Evolutionary conservation across 1,140 invertebrate genomes (phyloP).

Genomic region (Aphidius ervi): DNA sequence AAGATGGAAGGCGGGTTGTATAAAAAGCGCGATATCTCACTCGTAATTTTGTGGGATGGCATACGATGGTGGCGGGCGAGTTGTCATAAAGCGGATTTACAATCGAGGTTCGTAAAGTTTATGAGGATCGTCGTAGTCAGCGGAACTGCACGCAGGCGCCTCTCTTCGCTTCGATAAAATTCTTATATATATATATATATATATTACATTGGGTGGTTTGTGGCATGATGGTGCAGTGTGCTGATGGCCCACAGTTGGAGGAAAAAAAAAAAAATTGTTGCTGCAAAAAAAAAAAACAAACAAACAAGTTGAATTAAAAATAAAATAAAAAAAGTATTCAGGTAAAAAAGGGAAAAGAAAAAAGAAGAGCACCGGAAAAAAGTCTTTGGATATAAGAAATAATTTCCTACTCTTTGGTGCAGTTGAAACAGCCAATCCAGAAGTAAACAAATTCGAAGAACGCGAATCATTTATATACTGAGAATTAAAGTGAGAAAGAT

Average conservation of each 20-base stretch:
- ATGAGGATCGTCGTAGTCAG: constrained; percentile 35
- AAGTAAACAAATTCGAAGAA: constrained; percentile 29
- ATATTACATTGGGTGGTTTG: too few species aligned
- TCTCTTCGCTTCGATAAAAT: too few species aligned
- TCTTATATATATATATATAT: too few species aligned
- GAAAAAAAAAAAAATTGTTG: too few species aligned
- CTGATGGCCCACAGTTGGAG: too few species aligned
- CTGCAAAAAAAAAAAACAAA: too few species aligned
- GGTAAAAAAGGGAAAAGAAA: not conserved
- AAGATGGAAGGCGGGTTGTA: too few species aligned
- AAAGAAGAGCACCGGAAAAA: constrained; percentile 11
- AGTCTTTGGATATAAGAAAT: constrained; percentile 16
- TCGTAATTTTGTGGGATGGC: not conserved
- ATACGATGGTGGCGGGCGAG: constrained; percentile 35
- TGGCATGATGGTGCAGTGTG: too few species aligned
- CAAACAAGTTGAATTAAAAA: too few species aligned
- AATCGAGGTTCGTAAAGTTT: constrained; percentile 43
- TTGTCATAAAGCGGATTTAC: constrained; percentile 48
- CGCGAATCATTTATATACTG: constrained; percentile 39
- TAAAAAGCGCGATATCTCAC: too few species aligned
- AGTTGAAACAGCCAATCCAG: not conserved
- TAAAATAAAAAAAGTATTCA: too few species aligned
- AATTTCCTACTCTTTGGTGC: not conserved
- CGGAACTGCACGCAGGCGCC: too few species aligned
- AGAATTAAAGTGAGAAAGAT: constrained; percentile 29